Percentiles rank a stretch among this genome's conserved stretches.
Evolutionary conservation across 2,888 invertebrate genomes (phyloP).

Genomic region (Acanthosepion lycidas): DNA sequence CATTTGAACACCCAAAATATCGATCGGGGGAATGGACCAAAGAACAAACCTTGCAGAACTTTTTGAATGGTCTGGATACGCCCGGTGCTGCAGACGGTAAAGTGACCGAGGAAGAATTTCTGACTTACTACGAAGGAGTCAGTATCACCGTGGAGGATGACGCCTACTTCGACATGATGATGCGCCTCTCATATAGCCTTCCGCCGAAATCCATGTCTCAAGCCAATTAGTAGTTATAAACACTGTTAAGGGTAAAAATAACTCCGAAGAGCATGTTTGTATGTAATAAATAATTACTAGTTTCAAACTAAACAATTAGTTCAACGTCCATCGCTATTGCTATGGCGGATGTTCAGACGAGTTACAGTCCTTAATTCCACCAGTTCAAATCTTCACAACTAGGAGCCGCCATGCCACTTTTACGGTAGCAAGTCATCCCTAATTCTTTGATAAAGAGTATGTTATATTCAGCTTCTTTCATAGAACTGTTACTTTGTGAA

Average conservation of each 20-base stretch:
- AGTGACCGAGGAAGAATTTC: constrained; percentile 69
- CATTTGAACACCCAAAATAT: constrained; percentile 66
- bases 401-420: no score
- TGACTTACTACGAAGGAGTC: constrained; percentile 70
- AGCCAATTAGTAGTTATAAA: not conserved
- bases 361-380: no score
- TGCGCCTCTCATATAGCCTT: constrained; percentile 66
- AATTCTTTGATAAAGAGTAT: no score
- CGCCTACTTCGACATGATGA: constrained; percentile 69
- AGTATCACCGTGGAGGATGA: constrained; percentile 69
- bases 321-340: no score
- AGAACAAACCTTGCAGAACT: constrained; percentile 66
- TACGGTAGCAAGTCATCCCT: no score
- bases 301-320: no score
- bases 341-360: no score
- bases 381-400: no score
- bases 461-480: no score
- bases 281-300: not conserved
- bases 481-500: no score
- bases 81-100: constrained; percentile 70
- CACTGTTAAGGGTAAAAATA: not conserved
- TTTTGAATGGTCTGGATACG: constrained; percentile 69
- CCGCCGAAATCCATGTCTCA: constrained; percentile 52
- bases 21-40: constrained; percentile 70
- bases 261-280: constrained; percentile 13